Conservation (phyloP, 2,113 vertebrate genomes). For the Microtus ochrogaster region DNA sequence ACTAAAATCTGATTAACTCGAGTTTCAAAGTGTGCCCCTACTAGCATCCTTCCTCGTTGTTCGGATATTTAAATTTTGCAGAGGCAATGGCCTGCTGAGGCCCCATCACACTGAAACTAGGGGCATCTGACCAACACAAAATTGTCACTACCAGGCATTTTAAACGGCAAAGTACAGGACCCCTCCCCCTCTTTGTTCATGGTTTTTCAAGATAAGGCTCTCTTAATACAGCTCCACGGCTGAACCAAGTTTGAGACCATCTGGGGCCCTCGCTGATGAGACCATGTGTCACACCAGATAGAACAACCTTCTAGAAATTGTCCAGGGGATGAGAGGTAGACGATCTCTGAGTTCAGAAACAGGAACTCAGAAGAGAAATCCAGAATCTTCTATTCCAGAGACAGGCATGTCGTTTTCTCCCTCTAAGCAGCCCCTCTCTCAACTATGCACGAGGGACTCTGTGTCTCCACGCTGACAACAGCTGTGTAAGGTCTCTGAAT, state of each 20-base stretch:
- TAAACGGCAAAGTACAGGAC: background rate
- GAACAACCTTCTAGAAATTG: background rate
- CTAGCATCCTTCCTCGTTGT: background rate
- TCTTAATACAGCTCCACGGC: background rate
- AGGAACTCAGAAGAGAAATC: background rate
- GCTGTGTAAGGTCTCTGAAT: background rate
- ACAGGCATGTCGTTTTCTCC: background rate
- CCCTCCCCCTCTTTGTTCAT: background rate
- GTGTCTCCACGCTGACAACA: background rate
- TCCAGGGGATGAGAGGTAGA: background rate
- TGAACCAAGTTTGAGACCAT: background rate
- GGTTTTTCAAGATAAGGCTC: background rate
- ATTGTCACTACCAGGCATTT: background rate
- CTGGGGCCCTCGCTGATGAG: too few relatives aligned
- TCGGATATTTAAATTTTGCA: conserved; percentile 28
- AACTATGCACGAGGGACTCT: background rate
- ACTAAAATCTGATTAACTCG: background rate
- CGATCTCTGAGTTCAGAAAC: background rate
- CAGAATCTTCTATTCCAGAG: background rate
- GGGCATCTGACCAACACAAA: conserved; percentile 34
- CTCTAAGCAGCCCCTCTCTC: too few relatives aligned
- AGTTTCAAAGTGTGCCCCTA: background rate
- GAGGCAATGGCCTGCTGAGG: background rate
- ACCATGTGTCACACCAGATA: background rate
- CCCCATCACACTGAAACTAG: background rate